Evolutionary conservation across 53 echinoderm and acorn worm species (phyloP), one percentile per base, ranked within the genome.

Genomic region (Echinometra lucunter): DNA sequence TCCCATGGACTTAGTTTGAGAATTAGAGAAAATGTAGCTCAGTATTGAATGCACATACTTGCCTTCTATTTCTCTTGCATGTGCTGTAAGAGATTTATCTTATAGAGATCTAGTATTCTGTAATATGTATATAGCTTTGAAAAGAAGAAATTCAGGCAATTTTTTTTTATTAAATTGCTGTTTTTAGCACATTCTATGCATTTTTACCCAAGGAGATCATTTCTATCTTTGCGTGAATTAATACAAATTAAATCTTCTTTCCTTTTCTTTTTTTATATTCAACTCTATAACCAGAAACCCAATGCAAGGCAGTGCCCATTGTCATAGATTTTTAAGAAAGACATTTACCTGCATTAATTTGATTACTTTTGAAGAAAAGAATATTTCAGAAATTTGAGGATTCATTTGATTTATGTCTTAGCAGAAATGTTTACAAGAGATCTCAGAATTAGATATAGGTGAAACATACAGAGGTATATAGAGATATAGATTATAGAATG

Each of bases 1-100:
- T 40, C 78, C 40, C 42, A 40, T 78, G 38, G 42, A 40, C 23
- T 18, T 78, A 78, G 78, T 78, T 78, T 40, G 38, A 78, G 78
- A 78, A 42, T 78, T 88, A 57, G 45, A 85, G 53, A 44, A 10
- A 45, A 83, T 47, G 83, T 83, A 83, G 83, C 53, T 32, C 88
- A 88, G 88, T 88, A 88, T 88, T 88, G 53, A 34, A 88, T 88
- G 88, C 88, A 88, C 88, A 88, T 55, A 88, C 88, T 88, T 88
- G 88, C 88, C 88, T 57, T 88, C 78, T 78, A 38, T 40, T 5
- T 21, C 78, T 78, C 78, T 78, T 38, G 78, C 78, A 78, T 34
- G 72, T 72, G 72, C 78, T 40, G 78, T 38, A 42, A 78, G 78
- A 78, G 78, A 78, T 17, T 40, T 78, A 78, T 78, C 23, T 78